Evolutionary conservation across 2,888 invertebrate genomes (phyloP), one percentile per base, ranked within the genome.

Genomic region (Nowickia ferox): DNA sequence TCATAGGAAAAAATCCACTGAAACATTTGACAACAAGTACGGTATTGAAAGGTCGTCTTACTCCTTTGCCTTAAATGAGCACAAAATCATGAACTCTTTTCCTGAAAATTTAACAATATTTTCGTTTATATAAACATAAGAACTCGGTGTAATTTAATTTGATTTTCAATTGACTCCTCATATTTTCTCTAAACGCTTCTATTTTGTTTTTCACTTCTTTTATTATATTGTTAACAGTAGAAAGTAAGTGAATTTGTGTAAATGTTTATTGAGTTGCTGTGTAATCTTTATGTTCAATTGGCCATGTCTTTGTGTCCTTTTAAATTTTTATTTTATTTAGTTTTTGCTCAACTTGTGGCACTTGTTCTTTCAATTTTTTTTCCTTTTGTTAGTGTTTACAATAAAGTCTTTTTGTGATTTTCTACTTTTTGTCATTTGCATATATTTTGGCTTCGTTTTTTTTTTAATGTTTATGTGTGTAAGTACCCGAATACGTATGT

Each of bases 101-200:
- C 44, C 4, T 30, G 17, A 53, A 79, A 75, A 74, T 42, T 57
- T 53, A 69, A 76, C 22, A 79, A 66, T 55, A 57, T 42, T 30
- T 30, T 30, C 30, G 6, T 30, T 30, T 30, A 13, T n/a, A 68
- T 84, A 30, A 71, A 65, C 48, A 40, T 42, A 69, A 76, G 53
- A 81, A 84, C 55, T 61, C 80, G 65, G 68, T 80, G 19, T 65
- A 72, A 69, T 80, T 84, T 74, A 86, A 86, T 85, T 78, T 85
- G 86, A 87, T 87, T 88, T 87, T 87, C 87, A 88, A 87, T 87
- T 88, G 87, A 88, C 87, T 88, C 77, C 81, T 86, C 81, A 87
- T 87, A 87, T 87, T 22, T 38, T 48, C 57, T 40, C 40, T 5
- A 59, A 59, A n/a, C 57, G 15, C 9, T 63, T 79, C 11, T 38